Percentiles rank a stretch among this genome's conserved stretches.
phyloP scores from a whole-genome alignment of 2,797 vertebrate genomes.

The Australoheros facetus region DNA sequence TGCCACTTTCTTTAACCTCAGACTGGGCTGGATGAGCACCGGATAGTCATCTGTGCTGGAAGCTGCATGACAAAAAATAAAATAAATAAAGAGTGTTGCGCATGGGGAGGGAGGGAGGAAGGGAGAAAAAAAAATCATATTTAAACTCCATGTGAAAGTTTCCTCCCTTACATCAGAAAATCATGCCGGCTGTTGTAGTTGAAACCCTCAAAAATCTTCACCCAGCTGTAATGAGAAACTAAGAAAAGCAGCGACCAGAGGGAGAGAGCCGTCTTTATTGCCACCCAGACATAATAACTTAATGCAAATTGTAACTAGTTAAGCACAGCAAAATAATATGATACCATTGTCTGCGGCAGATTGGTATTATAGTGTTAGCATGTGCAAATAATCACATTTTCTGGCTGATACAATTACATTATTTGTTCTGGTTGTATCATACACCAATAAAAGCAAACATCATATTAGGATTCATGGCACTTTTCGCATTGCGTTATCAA shows the following conservation, averaged over 20 bases:
- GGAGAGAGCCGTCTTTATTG: slow-evolving; percentile 76
- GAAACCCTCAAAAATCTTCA: slow-evolving; percentile 58
- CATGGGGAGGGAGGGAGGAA: too few species aligned
- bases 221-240: slow-evolving; percentile 72
- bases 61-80: slow-evolving; percentile 17
- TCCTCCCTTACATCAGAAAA: slow-evolving; percentile 28
- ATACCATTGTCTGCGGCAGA: slow-evolving; percentile 82
- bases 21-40: slow-evolving; percentile 12
- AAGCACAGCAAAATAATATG: slow-evolving; percentile 87
- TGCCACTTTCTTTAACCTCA: slow-evolving; percentile 49
- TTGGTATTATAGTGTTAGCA: slow-evolving; percentile 88
- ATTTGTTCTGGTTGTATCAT: slow-evolving; percentile 96
- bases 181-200: slow-evolving; percentile 34
- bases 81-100: slow-evolving; percentile 21
- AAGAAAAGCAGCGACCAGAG: slow-evolving; percentile 65
- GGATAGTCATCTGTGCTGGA: slow-evolving; percentile 4
- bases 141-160: slow-evolving; percentile 50
- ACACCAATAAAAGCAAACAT: slow-evolving; percentile 99
- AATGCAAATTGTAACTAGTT: slow-evolving; percentile 90
- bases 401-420: slow-evolving; percentile 97
- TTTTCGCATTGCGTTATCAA: slow-evolving; percentile 99
- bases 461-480: slow-evolving; percentile 99
- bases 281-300: slow-evolving; percentile 82
- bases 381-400: slow-evolving; percentile 95
- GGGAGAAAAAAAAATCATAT: slow-evolving; percentile 2